phyloP scores from a whole-genome alignment of 1,140 invertebrate genomes.

The Drosophila nebulosa region DNA sequence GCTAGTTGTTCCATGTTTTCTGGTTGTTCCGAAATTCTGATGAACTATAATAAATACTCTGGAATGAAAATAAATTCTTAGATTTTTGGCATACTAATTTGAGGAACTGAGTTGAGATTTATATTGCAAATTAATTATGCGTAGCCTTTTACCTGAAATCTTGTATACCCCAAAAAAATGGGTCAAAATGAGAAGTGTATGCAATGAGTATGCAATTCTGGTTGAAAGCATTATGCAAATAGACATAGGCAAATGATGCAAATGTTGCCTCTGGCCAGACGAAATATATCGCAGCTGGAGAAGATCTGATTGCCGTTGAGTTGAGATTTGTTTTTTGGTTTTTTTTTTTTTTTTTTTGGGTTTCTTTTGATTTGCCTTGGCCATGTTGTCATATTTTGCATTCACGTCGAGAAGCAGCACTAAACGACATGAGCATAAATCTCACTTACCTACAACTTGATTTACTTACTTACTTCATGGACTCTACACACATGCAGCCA shows the following conservation, averaged over 20 bases:
- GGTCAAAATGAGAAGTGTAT: constrained; percentile 1
- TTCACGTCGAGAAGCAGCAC: constrained; percentile 34
- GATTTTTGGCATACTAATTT: too few species aligned
- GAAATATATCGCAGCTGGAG: constrained; percentile 5
- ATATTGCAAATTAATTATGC: too few species aligned
- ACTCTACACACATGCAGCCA: constrained; percentile 1
- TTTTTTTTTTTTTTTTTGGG: constrained; percentile 19
- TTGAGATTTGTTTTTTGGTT: not conserved
- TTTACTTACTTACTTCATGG: constrained; percentile 58
- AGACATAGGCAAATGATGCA: constrained; percentile 47
- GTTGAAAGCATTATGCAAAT: constrained; percentile 51
- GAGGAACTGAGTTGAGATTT: too few species aligned
- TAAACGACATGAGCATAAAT: constrained; percentile 77
- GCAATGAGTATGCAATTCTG: constrained; percentile 18
- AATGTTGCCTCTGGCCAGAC: constrained; percentile 25
- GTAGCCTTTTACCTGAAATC: not conserved
- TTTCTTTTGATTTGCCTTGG: constrained; percentile 50
- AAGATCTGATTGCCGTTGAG: constrained; percentile 18
- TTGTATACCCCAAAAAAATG: not conserved
- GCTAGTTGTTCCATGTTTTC: constrained; percentile 50
- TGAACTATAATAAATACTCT: not conserved
- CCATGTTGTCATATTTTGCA: constrained; percentile 65
- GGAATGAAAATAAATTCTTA: not conserved
- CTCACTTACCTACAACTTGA: constrained; percentile 78
- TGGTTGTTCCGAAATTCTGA: constrained; percentile 1